Base-by-base conservation (phyloP, 2,113 vertebrate genomes). In the Dicrurus megarhynchus region DNA sequence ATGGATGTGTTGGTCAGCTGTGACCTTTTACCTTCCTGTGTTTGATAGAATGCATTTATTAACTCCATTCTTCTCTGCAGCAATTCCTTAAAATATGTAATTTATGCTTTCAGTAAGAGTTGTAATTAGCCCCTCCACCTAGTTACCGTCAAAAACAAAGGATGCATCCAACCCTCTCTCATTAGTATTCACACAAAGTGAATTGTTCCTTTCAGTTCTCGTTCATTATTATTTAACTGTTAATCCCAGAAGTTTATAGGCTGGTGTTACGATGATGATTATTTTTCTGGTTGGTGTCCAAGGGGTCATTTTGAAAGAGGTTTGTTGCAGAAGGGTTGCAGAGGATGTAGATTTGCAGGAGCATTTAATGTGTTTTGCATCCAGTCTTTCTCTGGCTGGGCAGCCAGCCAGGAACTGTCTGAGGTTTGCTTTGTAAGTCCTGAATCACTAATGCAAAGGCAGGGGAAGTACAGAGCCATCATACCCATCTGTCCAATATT, bases 401-500 rank as follows among this genome's bases (percentile, higher is more conserved):
- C 96, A 95, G 22, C 4, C 23, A 63, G 79, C 93, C 96, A 97
- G 90, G 61, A 83, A 3, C 70, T 69, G 92, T 92, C 95, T 94
- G 94, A 96, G 92, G 81, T 93, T 96, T 95, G 59, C 95, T 97
- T 92, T 95, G 69, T 95, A 65, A 93, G 71, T 83, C 93, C 65
- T 76, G 89, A 76, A 92, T 96, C 84, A 49, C 76, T 83, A 94
- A 97, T 94, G 90, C 83, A 94, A 77, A 95, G 69, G 93, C 91
- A 96, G 85, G 60, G 79, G 70, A 90, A 94, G 80, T 57, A 53
- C 53, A 81, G 80, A 89, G 90, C 61, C 93, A 71, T 71, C 90
- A 76, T 85, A 85, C 80, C 88, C 92, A 97, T 97, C 95, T 96
- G 95, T 93, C 94, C 94, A 57, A 65, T 73, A 79, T 95, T 91